Conservation (phyloP, 2,797 vertebrate species). For the Mastacembelus armatus region DNA sequence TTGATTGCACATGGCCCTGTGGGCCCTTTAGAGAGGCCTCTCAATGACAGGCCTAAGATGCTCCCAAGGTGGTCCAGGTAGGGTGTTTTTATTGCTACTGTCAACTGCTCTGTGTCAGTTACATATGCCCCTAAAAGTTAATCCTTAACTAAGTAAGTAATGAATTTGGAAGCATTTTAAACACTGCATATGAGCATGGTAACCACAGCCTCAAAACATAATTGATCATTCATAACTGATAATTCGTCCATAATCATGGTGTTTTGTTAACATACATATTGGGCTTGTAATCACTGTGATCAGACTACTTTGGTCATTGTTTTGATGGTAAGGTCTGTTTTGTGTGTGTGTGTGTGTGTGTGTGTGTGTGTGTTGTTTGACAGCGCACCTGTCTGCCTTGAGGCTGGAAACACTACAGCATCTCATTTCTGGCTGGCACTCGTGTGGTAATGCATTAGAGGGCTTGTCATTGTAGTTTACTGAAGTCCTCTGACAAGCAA, state of each 20-base stretch:
- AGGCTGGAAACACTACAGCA: slow-evolving; percentile 76
- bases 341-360: slow-evolving; percentile 27
- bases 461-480: slow-evolving; percentile 82
- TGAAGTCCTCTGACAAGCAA: slow-evolving; percentile 81
- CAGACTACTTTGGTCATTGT: slow-evolving; percentile 22
- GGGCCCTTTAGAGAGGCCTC: slow-evolving; percentile 50
- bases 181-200: not conserved
- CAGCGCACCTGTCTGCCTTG: slow-evolving; percentile 85
- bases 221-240: slow-evolving; percentile 1
- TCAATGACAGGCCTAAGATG: slow-evolving; percentile 50
- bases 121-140: slow-evolving; percentile 48
- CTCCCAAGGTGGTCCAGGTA: slow-evolving; percentile 71
- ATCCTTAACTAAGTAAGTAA: slow-evolving; percentile 44
- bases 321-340: slow-evolving; percentile 33
- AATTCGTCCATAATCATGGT: no score
- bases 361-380: slow-evolving; percentile 40
- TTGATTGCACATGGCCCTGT: slow-evolving; percentile 57
- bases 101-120: slow-evolving; percentile 43
- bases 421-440: slow-evolving; percentile 81
- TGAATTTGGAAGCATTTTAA: slow-evolving; percentile 36
- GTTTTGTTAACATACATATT: not conserved
- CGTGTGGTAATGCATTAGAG: slow-evolving; percentile 79
- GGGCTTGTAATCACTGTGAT: slow-evolving; percentile 1
- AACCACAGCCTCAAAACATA: not conserved
- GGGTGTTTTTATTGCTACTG: slow-evolving; percentile 51